phyloP scores from a whole-genome alignment of 2,888 invertebrate species.

The Papilio elwesi region DNA sequence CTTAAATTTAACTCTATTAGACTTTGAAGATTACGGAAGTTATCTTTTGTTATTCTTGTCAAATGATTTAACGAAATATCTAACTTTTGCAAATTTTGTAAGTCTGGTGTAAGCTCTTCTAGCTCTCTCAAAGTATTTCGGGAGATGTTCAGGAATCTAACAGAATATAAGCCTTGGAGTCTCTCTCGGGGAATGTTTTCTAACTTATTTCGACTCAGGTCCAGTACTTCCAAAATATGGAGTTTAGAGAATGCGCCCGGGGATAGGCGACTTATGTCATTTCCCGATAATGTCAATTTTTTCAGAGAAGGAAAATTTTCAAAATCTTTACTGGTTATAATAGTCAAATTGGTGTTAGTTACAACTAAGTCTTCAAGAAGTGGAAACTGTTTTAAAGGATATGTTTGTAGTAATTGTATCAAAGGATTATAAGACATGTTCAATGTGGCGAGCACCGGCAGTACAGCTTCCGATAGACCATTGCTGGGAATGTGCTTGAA shows the following conservation, averaged over 20 bases:
- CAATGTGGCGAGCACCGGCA: conserved; percentile 89
- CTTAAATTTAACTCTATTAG: conserved; percentile 90
- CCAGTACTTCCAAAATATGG: conserved; percentile 89
- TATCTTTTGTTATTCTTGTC: conserved; percentile 89
- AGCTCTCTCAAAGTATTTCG: conserved; percentile 92
- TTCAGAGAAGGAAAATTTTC: conserved; percentile 91
- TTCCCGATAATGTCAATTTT: conserved; percentile 89
- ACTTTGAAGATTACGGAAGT: conserved; percentile 90
- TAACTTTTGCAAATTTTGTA: conserved; percentile 90
- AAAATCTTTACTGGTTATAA: conserved; percentile 93
- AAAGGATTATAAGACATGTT: conserved; percentile 94
- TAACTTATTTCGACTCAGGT: conserved; percentile 92
- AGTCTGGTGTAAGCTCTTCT: conserved; percentile 91
- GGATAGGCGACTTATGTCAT: conserved; percentile 90
- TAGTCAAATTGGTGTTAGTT: conserved; percentile 90
- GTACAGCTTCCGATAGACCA: conserved; percentile 89
- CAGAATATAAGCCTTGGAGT: conserved; percentile 89
- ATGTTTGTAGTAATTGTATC: conserved; percentile 88
- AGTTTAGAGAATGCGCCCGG: conserved; percentile 93
- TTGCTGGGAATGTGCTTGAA: conserved; percentile 91
- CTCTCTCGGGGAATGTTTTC: conserved; percentile 93
- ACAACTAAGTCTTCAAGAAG: conserved; percentile 92
- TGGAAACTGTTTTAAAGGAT: conserved; percentile 88
- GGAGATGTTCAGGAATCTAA: conserved; percentile 91
- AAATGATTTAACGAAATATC: conserved; percentile 94